A percentile compares a stretch with the other conserved stretches of the same genome.
Conservation (phyloP, 2,888 invertebrate genomes). For the Drosophila tanythrix region DNA sequence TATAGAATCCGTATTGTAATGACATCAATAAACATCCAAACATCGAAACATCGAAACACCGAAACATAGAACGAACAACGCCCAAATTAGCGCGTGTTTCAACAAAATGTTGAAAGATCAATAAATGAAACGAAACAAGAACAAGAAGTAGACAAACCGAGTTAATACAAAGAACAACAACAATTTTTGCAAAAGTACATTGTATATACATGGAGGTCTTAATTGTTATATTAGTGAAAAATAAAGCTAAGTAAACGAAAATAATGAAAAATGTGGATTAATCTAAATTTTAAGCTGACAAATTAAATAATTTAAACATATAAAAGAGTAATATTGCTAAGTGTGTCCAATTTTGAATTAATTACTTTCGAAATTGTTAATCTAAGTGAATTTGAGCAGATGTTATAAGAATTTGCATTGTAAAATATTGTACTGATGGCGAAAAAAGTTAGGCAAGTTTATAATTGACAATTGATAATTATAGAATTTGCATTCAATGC, state of each 20-base stretch:
- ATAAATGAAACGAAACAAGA: conserved; percentile 77
- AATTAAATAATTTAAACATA: background rate
- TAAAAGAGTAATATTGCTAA: background rate
- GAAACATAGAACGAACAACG: conserved; percentile 69
- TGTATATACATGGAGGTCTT: conserved; percentile 5
- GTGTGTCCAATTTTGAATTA: background rate
- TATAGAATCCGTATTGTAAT: conserved; percentile 55
- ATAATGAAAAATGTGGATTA: background rate
- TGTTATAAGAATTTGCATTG: background rate
- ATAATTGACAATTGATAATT: background rate
- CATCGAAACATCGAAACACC: conserved; percentile 76
- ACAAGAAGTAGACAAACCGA: conserved; percentile 58
- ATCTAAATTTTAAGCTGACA: background rate
- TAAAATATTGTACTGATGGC: background rate
- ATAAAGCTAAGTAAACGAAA: background rate
- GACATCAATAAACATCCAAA: conserved; percentile 80
- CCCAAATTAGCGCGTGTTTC: conserved; percentile 41
- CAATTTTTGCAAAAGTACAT: conserved; percentile 30
- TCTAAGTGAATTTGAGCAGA: background rate
- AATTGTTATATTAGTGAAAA: no score
- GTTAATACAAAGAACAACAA: conserved; percentile 68
- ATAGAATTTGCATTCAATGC: background rate
- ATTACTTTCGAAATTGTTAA: background rate
- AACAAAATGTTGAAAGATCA: conserved; percentile 50
- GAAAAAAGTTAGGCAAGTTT: background rate